Evolutionary conservation across 2,888 invertebrate species (phyloP).

Genomic region (Stictocephala bisonia): DNA sequence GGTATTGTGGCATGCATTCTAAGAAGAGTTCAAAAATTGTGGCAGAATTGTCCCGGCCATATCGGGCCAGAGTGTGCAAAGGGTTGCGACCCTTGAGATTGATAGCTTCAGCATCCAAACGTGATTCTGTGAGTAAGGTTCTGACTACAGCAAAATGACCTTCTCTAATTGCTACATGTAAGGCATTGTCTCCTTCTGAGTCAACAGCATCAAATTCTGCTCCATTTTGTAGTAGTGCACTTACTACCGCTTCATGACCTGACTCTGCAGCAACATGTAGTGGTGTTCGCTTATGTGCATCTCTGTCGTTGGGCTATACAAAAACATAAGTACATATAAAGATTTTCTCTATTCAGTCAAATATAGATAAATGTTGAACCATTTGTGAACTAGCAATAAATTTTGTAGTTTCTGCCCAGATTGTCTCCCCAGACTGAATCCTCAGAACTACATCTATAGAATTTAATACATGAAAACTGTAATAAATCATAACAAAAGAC

Average conservation of each 20-base stretch:
- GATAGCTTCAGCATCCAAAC: constrained; percentile 83
- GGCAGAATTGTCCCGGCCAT: constrained; percentile 89
- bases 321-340: too few species aligned
- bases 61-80: constrained; percentile 85
- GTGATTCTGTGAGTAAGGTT: constrained; percentile 80
- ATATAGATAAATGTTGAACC: too few species aligned
- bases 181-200: constrained; percentile 80
- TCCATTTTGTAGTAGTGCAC: constrained; percentile 80
- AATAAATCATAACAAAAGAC: too few species aligned
- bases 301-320: constrained; percentile 59
- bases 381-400: too few species aligned
- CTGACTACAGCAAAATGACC: constrained; percentile 79
- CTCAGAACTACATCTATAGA: too few species aligned
- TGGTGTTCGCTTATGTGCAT: constrained; percentile 78
- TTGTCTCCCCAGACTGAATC: too few species aligned
- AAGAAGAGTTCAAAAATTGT: constrained; percentile 92
- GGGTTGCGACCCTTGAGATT: constrained; percentile 91
- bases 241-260: constrained; percentile 78
- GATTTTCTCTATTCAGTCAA: too few species aligned
- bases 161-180: constrained; percentile 82
- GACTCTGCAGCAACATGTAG: constrained; percentile 86
- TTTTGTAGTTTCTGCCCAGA: too few species aligned
- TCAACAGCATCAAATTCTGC: constrained; percentile 85
- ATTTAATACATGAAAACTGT: too few species aligned
- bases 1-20: constrained; percentile 92